phyloP scores from a whole-genome alignment of 2,888 invertebrate species.

The Agrilus mali region DNA sequence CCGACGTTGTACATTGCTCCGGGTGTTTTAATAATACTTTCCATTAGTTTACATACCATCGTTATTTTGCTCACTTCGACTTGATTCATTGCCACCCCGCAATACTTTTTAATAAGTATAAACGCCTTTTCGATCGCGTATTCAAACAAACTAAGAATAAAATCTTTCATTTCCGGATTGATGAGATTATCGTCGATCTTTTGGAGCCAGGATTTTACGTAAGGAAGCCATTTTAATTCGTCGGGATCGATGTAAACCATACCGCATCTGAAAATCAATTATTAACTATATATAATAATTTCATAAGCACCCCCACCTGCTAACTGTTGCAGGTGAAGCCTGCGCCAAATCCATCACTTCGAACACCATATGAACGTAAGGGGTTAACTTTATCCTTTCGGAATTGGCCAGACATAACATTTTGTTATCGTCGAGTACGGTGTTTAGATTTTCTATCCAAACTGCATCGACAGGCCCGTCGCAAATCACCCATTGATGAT shows the following conservation, averaged over 20 bases:
- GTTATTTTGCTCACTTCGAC: constrained; percentile 73
- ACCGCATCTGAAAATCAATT: constrained; percentile 43
- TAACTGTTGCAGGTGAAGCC: constrained; percentile 85
- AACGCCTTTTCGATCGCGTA: constrained; percentile 55
- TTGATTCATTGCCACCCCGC: constrained; percentile 58
- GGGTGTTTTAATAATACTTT: constrained; percentile 53
- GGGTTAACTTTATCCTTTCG: constrained; percentile 78
- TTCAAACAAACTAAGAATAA: constrained; percentile 52
- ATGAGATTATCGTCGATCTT: constrained; percentile 39
- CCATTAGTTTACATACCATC: constrained; percentile 61
- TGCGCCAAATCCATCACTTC: constrained; percentile 76
- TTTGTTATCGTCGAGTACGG: constrained; percentile 86
- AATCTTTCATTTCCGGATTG: constrained; percentile 45
- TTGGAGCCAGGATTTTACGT: constrained; percentile 64
- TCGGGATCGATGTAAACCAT: constrained; percentile 86
- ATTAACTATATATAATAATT: not conserved
- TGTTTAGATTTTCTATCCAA: constrained; percentile 92
- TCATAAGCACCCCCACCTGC: constrained; percentile 35
- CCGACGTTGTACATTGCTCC: constrained; percentile 33
- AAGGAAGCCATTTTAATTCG: constrained; percentile 71
- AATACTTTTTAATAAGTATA: constrained; percentile 51
- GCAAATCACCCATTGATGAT: constrained; percentile 86
- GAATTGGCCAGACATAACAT: constrained; percentile 87
- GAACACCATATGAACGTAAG: constrained; percentile 82
- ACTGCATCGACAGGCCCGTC: constrained; percentile 88